Conservation (phyloP, 2,113 vertebrate genomes). For the Lepisosteus oculatus region DNA sequence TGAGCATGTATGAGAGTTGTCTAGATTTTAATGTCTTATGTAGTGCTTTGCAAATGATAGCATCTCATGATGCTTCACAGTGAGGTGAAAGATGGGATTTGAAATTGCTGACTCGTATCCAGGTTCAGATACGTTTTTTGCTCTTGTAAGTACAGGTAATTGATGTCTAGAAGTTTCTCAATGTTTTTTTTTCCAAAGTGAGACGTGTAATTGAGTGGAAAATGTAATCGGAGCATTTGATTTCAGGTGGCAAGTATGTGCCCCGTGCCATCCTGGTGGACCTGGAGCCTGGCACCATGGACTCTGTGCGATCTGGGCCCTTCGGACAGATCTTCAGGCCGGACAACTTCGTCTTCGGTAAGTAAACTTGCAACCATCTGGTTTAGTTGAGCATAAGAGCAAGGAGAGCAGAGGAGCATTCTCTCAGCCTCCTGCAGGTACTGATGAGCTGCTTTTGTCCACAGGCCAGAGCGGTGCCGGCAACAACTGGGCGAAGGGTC, state of each 20-base stretch:
- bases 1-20: too few species aligned
- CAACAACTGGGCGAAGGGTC: conserved; percentile 77
- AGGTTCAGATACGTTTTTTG: too few species aligned
- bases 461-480: conserved; percentile 38
- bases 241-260: conserved; percentile 12
- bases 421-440: neutral
- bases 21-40: too few species aligned
- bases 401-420: too few species aligned
- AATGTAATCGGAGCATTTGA: too few species aligned
- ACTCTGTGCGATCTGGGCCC: conserved; percentile 21
- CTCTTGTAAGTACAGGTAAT: too few species aligned
- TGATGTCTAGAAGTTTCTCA: neutral
- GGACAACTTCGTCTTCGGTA: conserved; percentile 22
- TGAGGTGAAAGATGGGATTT: too few species aligned
- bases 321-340: conserved; percentile 20
- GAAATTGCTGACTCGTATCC: too few species aligned
- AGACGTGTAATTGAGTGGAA: too few species aligned
- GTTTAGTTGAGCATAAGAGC: too few species aligned
- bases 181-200: neutral
- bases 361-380: conserved; percentile 5
- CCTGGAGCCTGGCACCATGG: conserved; percentile 24
- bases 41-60: too few species aligned
- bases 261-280: conserved; percentile 26
- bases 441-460: neutral
- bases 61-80: too few species aligned